Conservation (phyloP, 2,113 vertebrate genomes). For the Delphinapterus leucas region DNA sequence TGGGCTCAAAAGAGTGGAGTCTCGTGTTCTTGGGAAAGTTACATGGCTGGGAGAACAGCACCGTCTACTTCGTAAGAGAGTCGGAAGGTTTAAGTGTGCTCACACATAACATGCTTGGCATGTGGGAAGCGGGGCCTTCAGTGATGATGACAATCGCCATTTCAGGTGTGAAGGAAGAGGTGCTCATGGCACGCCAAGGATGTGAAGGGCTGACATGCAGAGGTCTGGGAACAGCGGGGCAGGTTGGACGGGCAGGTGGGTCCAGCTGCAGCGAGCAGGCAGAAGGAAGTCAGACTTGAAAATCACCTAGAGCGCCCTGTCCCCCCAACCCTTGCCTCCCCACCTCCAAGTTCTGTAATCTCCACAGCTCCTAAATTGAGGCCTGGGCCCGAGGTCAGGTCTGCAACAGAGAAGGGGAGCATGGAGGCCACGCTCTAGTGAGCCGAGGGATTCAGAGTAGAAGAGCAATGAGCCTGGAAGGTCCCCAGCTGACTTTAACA, state of each 20-base stretch:
- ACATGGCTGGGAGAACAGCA: neutral
- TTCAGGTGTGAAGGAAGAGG: neutral
- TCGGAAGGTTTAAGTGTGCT: neutral
- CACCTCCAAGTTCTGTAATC: neutral
- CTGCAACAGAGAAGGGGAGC: neutral
- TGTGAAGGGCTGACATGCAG: neutral
- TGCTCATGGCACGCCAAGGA: neutral
- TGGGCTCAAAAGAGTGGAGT: neutral
- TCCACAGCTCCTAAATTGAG: neutral
- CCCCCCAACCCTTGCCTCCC: neutral
- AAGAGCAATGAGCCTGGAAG: neutral
- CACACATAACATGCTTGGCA: neutral
- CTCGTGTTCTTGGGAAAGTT: neutral
- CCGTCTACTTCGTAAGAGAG: neutral
- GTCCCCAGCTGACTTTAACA: neutral
- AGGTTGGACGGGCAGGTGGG: neutral
- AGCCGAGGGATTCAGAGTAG: neutral
- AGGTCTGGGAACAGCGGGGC: neutral
- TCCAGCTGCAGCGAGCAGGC: neutral
- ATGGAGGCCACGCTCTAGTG: neutral
- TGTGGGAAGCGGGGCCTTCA: neutral
- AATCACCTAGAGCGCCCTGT: neutral
- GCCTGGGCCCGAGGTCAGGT: neutral
- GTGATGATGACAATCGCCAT: neutral
- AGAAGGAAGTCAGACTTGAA: neutral